These are phyloP conservation scores for Brachionichthys hirsutus DNA, from an alignment of 2,113 vertebrate species.

Conservation along the genomic window DNA sequence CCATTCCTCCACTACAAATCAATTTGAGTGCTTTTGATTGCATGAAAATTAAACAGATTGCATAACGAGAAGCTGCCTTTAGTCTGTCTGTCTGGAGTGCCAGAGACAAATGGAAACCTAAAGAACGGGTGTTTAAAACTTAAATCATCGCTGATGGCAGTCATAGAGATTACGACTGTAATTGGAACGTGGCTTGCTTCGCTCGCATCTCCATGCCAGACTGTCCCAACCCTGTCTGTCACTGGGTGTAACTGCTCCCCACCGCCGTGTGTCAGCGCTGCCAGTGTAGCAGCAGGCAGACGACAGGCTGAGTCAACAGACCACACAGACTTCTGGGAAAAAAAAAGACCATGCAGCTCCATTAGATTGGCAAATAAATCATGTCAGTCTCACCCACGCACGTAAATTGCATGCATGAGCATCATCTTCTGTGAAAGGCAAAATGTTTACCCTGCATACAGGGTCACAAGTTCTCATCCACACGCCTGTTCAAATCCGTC, in stretches of 20 bases:
- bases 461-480: too few relatives aligned
- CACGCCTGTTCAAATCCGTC: background rate
- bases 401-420: conserved; percentile 17
- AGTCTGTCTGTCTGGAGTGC: conserved; percentile 12
- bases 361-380: conserved; percentile 19
- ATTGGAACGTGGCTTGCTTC: conserved; percentile 42
- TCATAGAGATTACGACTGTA: conserved; percentile 20
- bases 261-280: conserved; percentile 47
- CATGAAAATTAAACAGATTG: conserved; percentile 26
- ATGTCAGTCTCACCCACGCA: conserved; percentile 21
- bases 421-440: background rate
- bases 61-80: conserved; percentile 14
- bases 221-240: conserved; percentile 43
- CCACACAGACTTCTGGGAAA: conserved; percentile 60
- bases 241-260: conserved; percentile 65
- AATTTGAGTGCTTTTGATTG: conserved; percentile 11
- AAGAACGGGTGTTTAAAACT: conserved; percentile 18
- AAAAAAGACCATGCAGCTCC: conserved; percentile 31
- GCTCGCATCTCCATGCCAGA: conserved; percentile 51
- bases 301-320: conserved; percentile 49
- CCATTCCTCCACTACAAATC: conserved; percentile 22
- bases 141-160: conserved; percentile 49
- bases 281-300: conserved; percentile 32
- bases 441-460: too few relatives aligned
- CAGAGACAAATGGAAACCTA: conserved; percentile 30